Evolutionary conservation across 2,888 invertebrate genomes (phyloP).

Genomic region (Byasa hedistus): DNA sequence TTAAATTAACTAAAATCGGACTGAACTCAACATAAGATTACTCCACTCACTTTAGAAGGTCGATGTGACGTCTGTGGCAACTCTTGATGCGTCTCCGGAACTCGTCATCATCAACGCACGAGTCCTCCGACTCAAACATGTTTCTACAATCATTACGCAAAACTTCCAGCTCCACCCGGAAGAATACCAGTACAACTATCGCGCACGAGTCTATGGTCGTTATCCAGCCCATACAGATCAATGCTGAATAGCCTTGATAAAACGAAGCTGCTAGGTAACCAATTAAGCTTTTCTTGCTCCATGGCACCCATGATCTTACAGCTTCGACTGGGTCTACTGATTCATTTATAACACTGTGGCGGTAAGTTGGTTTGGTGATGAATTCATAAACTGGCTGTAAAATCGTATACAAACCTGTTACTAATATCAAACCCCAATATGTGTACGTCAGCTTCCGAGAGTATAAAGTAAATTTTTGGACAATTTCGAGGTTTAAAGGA

Average conservation of each 20-base stretch:
- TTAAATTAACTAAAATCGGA: too few species aligned
- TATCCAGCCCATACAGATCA: slow-evolving; percentile 8
- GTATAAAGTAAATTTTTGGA: slow-evolving; percentile 7
- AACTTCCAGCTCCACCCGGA: slow-evolving; percentile 17
- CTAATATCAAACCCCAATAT: not conserved
- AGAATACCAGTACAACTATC: slow-evolving; percentile 16
- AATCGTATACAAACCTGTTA: not conserved
- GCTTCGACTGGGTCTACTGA: not conserved
- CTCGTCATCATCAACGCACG: not conserved
- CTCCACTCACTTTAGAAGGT: slow-evolving; percentile 14
- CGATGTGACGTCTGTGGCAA: slow-evolving; percentile 10
- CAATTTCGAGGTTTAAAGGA: not conserved
- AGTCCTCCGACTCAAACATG: slow-evolving; percentile 8
- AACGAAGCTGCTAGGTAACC: slow-evolving; percentile 9
- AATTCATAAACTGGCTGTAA: slow-evolving; percentile 6
- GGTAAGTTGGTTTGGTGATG: not conserved
- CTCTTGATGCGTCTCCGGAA: not conserved
- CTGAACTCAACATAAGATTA: not conserved
- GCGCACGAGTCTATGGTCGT: slow-evolving; percentile 1
- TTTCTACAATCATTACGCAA: slow-evolving; percentile 13
- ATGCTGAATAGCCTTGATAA: slow-evolving; percentile 1
- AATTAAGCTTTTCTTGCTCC: not conserved
- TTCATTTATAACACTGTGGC: slow-evolving; percentile 6
- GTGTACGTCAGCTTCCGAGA: slow-evolving; percentile 13
- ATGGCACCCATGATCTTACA: slow-evolving; percentile 15